Evolutionary conservation across 2,113 vertebrate species (phyloP).

Genomic region (Ibidorhyncha struthersii): DNA sequence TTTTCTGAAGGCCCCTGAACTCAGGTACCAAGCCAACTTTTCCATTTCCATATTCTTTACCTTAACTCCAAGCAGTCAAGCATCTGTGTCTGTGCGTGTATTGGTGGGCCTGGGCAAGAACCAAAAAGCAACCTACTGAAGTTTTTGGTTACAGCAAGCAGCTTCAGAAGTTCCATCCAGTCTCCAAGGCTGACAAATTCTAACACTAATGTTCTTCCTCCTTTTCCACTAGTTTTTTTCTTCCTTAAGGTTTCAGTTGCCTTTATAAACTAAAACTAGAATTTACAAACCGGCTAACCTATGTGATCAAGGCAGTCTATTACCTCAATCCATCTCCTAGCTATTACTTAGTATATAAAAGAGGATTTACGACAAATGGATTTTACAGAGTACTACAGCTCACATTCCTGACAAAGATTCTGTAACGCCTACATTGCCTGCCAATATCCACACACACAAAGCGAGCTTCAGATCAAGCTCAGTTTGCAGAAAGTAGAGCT

Average conservation of each 20-base stretch:
- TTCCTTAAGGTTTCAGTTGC: neutral
- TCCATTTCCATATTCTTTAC: neutral
- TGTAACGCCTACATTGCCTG: neutral
- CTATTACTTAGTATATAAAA: neutral
- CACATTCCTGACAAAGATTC: neutral
- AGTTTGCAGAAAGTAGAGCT: neutral
- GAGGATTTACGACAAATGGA: neutral
- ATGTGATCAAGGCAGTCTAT: neutral
- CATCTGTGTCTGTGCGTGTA: neutral
- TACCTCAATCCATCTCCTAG: neutral
- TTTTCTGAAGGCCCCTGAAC: neutral
- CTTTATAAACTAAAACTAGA: neutral
- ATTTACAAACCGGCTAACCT: neutral
- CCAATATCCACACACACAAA: neutral
- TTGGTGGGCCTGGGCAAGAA: neutral
- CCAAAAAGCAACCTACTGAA: neutral
- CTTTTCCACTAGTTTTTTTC: neutral
- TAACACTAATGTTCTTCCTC: neutral
- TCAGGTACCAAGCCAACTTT: neutral
- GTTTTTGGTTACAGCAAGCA: neutral
- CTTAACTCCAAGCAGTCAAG: neutral
- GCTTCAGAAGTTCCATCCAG: neutral
- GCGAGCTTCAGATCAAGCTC: neutral
- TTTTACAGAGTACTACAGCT: neutral
- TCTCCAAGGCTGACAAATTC: neutral